Evolutionary conservation across 2,113 vertebrate genomes (phyloP).

Genomic region (Lampris megalopsis): DNA sequence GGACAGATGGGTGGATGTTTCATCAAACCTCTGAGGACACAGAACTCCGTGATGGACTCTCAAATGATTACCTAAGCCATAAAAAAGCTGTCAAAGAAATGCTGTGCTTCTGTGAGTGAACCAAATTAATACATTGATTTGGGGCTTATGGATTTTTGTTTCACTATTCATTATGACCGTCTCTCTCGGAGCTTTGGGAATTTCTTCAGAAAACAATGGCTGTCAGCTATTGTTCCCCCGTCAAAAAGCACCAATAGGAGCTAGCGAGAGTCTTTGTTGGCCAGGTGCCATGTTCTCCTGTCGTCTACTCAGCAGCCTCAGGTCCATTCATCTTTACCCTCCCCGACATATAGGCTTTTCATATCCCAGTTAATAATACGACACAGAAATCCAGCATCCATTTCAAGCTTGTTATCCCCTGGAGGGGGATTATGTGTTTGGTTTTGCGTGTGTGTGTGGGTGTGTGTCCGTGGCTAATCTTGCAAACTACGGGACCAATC

Average conservation of each 20-base stretch:
- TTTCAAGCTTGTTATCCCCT: not conserved
- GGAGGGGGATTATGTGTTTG: too few relatives aligned
- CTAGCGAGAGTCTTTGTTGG: conserved; percentile 43
- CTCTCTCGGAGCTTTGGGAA: not conserved
- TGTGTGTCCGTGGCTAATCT: too few relatives aligned
- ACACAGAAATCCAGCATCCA: conserved; percentile 2
- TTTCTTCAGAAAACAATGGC: not conserved
- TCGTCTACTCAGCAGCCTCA: conserved; percentile 35
- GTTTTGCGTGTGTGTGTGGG: too few relatives aligned
- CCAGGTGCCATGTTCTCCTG: conserved; percentile 14
- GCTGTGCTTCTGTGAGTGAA: not conserved
- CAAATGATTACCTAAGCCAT: not conserved
- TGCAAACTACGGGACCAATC: too few relatives aligned
- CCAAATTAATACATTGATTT: conserved; percentile 17
- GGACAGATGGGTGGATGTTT: not conserved
- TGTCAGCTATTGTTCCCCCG: conserved; percentile 18
- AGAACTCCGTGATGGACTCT: conserved; percentile 4
- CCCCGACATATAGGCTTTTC: conserved; percentile 35
- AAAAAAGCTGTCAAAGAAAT: conserved; percentile 1
- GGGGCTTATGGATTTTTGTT: not conserved
- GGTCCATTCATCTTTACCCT: conserved; percentile 38
- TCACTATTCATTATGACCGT: not conserved
- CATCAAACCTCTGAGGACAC: not conserved
- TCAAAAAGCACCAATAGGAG: conserved; percentile 40
- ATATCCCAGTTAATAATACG: conserved; percentile 27